Evolutionary conservation across 2,888 invertebrate species (phyloP).

Genomic region (Uloborus plumipes): DNA sequence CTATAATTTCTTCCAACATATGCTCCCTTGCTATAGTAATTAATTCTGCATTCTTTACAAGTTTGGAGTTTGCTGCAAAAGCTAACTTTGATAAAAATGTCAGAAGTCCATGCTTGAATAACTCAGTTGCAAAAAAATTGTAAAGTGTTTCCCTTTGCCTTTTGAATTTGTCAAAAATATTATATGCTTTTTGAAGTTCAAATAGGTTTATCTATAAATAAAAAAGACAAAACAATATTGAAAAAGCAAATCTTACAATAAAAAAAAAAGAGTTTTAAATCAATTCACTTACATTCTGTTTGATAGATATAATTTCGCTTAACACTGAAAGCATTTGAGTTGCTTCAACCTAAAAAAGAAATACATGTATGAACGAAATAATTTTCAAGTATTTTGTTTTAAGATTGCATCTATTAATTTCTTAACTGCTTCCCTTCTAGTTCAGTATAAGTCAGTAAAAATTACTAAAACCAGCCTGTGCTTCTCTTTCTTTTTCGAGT

Average conservation of each 20-base stretch:
- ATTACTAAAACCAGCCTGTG: too few relatives aligned
- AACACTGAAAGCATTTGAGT: slow-evolving; percentile 33
- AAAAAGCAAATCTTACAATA: background rate
- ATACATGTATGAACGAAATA: too few relatives aligned
- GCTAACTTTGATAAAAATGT: slow-evolving; percentile 29
- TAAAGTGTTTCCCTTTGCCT: background rate
- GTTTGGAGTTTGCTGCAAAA: slow-evolving; percentile 34
- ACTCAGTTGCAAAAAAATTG: slow-evolving; percentile 21
- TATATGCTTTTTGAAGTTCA: slow-evolving; percentile 43
- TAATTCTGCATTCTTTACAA: slow-evolving; percentile 30
- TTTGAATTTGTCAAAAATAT: slow-evolving; percentile 22
- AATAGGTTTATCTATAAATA: slow-evolving; percentile 41
- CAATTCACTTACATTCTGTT: background rate
- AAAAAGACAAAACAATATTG: background rate
- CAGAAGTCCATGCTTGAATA: slow-evolving; percentile 14
- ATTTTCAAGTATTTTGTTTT: too few relatives aligned
- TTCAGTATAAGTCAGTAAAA: too few relatives aligned
- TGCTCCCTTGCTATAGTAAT: slow-evolving; percentile 28
- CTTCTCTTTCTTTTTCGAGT: too few relatives aligned
- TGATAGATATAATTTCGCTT: slow-evolving; percentile 43
- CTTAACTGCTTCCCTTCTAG: too few relatives aligned
- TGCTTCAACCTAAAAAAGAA: slow-evolving; percentile 46
- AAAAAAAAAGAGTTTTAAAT: background rate
- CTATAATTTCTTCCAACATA: slow-evolving; percentile 34
- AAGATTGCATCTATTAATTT: too few relatives aligned